A percentile compares a stretch with the other conserved stretches of the same genome.
Evolutionary conservation across 2,888 invertebrate genomes (phyloP).

Genomic region (Diogma glabrata): DNA sequence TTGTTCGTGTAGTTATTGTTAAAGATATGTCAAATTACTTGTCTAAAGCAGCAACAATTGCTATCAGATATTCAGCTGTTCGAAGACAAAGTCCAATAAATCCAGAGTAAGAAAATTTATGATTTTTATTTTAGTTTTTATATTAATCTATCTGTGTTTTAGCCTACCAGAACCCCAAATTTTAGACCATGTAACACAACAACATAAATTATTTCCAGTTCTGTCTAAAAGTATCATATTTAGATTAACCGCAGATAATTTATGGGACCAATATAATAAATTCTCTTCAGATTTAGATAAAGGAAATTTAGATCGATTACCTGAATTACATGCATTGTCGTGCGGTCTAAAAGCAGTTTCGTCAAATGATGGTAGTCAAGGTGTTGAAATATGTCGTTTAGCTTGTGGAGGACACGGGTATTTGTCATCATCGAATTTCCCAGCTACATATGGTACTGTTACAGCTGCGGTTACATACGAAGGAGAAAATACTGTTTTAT

Average conservation of each 20-base stretch:
- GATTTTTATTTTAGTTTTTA: background rate
- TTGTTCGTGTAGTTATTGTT: slow-evolving; percentile 77
- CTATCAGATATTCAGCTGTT: slow-evolving; percentile 82
- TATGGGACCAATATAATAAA: slow-evolving; percentile 79
- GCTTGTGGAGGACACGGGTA: slow-evolving; percentile 95
- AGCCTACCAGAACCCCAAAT: slow-evolving; percentile 74
- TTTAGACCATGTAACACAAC: slow-evolving; percentile 88
- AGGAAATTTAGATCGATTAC: slow-evolving; percentile 70
- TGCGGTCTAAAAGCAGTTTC: slow-evolving; percentile 86
- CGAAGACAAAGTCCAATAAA: slow-evolving; percentile 79
- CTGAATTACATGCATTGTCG: slow-evolving; percentile 78
- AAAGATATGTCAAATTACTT: slow-evolving; percentile 65
- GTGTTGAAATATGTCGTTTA: slow-evolving; percentile 73
- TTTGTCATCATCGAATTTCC: slow-evolving; percentile 77
- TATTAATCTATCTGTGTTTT: background rate
- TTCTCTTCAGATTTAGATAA: slow-evolving; percentile 68
- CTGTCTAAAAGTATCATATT: slow-evolving; percentile 74
- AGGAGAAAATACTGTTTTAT: slow-evolving; percentile 91
- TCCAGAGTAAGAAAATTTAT: slow-evolving; percentile 37
- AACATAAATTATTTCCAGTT: slow-evolving; percentile 79
- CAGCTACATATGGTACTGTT: slow-evolving; percentile 68
- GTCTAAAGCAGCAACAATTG: slow-evolving; percentile 77
- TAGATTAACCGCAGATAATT: slow-evolving; percentile 57
- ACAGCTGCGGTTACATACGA: slow-evolving; percentile 91
- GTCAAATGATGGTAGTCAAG: slow-evolving; percentile 59